Evolutionary conservation across 2,888 invertebrate genomes (phyloP), one percentile per base, ranked within the genome.

Genomic region (Spilosoma lubricipeda): DNA sequence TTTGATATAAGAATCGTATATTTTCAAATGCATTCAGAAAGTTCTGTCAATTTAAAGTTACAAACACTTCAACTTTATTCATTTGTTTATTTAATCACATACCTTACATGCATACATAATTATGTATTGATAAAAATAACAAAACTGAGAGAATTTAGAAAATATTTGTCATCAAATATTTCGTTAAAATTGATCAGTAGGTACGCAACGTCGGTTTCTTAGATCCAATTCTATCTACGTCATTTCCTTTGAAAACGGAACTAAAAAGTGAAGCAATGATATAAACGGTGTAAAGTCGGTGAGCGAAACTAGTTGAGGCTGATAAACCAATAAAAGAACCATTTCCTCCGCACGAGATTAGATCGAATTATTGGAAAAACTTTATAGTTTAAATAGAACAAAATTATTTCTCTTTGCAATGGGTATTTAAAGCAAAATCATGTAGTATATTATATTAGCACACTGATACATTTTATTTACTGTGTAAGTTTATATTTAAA

Each of bases 311-410:
- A 74, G 78, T 80, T 76, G 75, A 80, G 76, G 64, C 27, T 65
- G 68, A 65, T 79, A 70, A 84, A 76, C 74, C 81, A 85, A 85
- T 82, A 82, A 82, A 74, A 83, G 76, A 80, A 52, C 78, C 27
- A 82, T 82, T 82, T 85, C 82, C 83, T 65, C 33, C 45, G 75
- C 59, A 42, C 65, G 70, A 80, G 74, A 73, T 56, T 33, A n/a
- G 64, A 45, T 65, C 67, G 70, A 76, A 36, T 64, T 73, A 71
- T 73, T 74, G 69, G 69, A 67, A 71, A 77, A 65, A 63, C 73
- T 69, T 39, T 67, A 20, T 33, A 36, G 30, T 52, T 36, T 8
- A 2, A 5, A 67, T 0, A 30, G 20, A 45, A 45, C 27, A 5
- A 18, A 59, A 59, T 27, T 27, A 27, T 5, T 27, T 13, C 3